phyloP scores from a whole-genome alignment of 2,888 invertebrate genomes.

The Bursaphelenchus okinawaensis region DNA sequence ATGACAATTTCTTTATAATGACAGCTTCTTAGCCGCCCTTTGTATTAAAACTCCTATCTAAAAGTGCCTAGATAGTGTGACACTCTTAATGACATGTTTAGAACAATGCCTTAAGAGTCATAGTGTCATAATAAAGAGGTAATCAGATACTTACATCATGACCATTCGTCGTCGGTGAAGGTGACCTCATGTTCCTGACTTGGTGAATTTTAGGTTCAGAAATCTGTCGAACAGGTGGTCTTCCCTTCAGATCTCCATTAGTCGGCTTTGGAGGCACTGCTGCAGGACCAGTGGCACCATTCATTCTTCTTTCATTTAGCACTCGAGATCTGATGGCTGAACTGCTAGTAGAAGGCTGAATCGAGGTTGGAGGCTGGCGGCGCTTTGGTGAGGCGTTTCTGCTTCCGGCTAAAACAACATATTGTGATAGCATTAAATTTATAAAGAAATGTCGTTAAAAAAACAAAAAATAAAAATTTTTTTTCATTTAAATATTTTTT shows the following conservation, averaged over 20 bases:
- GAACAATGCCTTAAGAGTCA: too few relatives aligned
- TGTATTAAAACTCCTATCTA: too few relatives aligned
- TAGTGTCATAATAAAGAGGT: too few relatives aligned
- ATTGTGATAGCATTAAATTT: too few relatives aligned
- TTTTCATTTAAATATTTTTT: too few relatives aligned
- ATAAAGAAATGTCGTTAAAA: not conserved
- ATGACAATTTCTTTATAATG: too few relatives aligned
- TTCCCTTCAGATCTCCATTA: not conserved
- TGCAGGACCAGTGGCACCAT: not conserved
- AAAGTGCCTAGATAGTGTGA: too few relatives aligned
- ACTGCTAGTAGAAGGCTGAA: not conserved
- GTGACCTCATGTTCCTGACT: not conserved
- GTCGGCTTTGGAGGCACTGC: not conserved
- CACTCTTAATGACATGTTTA: too few relatives aligned
- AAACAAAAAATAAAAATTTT: not conserved
- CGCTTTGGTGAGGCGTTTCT: not conserved
- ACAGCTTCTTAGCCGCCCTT: too few relatives aligned
- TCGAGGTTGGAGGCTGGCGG: not conserved
- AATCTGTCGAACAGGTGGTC: not conserved
- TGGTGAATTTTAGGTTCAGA: not conserved
- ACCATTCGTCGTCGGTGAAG: not conserved
- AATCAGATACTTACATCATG: too few relatives aligned
- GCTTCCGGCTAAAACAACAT: too few relatives aligned
- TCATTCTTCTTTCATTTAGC: not conserved
- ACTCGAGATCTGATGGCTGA: not conserved